These are phyloP conservation scores for Mycalesis mineus DNA, from an alignment of 2,888 invertebrate species.

Conservation along the genomic window DNA sequence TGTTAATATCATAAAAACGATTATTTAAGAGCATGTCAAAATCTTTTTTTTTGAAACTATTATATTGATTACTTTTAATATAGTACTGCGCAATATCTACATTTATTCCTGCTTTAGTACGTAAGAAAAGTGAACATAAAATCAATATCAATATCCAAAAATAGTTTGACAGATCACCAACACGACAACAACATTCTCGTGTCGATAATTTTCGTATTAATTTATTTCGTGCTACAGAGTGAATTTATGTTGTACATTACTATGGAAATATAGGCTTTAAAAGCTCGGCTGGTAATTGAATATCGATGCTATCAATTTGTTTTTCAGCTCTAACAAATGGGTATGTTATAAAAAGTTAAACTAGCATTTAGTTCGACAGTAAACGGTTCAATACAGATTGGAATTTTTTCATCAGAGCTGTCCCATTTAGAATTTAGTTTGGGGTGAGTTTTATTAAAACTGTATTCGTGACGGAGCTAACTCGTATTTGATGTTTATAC, in stretches of 20 bases:
- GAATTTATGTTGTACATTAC: slow-evolving; percentile 13
- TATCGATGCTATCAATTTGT: slow-evolving; percentile 20
- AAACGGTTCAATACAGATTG: slow-evolving; percentile 12
- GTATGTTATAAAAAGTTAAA: slow-evolving; percentile 11
- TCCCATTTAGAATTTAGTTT: slow-evolving; percentile 3
- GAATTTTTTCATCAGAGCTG: slow-evolving; percentile 10
- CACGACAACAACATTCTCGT: slow-evolving; percentile 2
- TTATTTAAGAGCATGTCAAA: too few relatives aligned
- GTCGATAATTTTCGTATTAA: slow-evolving; percentile 18
- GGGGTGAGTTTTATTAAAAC: not conserved
- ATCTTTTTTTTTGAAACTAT: too few relatives aligned
- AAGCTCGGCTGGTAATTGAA: slow-evolving; percentile 14
- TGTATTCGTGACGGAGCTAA: not conserved
- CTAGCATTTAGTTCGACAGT: slow-evolving; percentile 6
- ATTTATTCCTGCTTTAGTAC: too few relatives aligned
- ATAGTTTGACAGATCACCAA: not conserved
- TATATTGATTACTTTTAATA: too few relatives aligned
- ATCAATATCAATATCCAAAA: too few relatives aligned
- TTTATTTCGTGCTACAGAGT: slow-evolving; percentile 12
- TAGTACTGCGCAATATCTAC: too few relatives aligned
- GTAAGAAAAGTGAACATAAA: too few relatives aligned
- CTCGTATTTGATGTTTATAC: not conserved
- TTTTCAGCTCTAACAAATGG: slow-evolving; percentile 11
- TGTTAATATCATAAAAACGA: too few relatives aligned
- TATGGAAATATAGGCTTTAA: slow-evolving; percentile 16